Conservation (phyloP, 2,113 vertebrate species). For the Ictidomys tridecemlineatus region DNA sequence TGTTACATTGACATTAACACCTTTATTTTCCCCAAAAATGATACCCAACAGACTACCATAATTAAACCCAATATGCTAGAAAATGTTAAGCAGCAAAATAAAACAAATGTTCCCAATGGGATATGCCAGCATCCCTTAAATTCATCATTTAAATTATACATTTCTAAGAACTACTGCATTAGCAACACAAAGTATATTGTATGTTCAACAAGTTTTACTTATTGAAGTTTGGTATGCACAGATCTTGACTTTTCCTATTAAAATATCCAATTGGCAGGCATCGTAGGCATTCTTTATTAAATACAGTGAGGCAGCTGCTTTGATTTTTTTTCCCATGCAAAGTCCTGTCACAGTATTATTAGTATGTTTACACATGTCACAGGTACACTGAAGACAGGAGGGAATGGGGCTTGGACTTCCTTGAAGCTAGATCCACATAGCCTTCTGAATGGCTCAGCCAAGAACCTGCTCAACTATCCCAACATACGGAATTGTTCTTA, state of each 20-base stretch:
- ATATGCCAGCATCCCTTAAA: slow-evolving; percentile 44
- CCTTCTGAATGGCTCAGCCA: not conserved
- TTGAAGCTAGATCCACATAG: not conserved
- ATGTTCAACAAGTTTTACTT: slow-evolving; percentile 28
- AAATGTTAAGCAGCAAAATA: slow-evolving; percentile 52
- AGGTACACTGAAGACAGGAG: not conserved
- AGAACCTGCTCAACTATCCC: slow-evolving; percentile 51
- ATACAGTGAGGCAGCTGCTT: slow-evolving; percentile 7
- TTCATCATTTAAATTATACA: slow-evolving; percentile 22
- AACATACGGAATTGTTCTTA: not conserved
- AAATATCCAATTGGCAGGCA: not conserved
- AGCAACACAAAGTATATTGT: not conserved
- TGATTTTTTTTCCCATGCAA: not conserved
- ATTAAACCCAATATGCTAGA: slow-evolving; percentile 56
- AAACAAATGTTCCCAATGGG: slow-evolving; percentile 44
- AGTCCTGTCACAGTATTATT: not conserved
- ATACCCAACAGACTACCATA: not conserved
- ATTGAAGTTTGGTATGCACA: not conserved
- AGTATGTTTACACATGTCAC: not conserved
- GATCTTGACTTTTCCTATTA: slow-evolving; percentile 37
- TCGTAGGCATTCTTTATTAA: not conserved
- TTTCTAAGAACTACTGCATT: slow-evolving; percentile 48
- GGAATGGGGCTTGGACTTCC: not conserved
- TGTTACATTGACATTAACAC: slow-evolving; percentile 13
- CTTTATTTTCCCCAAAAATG: not conserved